These are phyloP conservation scores for Cynopterus sphinx DNA, from an alignment of 2,797 vertebrate genomes.

Conservation along the genomic window DNA sequence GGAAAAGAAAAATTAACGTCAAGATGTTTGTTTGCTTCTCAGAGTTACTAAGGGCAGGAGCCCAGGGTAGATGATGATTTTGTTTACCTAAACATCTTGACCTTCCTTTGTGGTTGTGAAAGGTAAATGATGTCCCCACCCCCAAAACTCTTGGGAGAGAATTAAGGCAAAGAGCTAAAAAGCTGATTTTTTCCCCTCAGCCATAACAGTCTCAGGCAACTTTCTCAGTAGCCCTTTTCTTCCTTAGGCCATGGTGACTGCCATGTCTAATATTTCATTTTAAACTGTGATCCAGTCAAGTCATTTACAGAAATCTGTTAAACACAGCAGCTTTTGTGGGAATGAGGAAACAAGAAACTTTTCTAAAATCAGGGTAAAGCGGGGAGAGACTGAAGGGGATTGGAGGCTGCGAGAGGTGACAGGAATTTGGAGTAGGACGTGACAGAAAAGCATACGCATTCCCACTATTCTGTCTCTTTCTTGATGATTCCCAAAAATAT, in stretches of 20 bases:
- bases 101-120: background rate
- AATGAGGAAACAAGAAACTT: background rate
- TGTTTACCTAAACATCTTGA: background rate
- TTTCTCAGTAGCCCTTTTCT: background rate
- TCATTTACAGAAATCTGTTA: background rate
- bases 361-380: background rate
- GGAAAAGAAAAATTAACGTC: background rate
- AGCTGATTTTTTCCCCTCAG: background rate
- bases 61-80: background rate
- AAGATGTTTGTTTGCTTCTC: background rate
- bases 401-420: background rate
- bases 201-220: background rate
- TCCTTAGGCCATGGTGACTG: background rate
- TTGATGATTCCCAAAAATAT: background rate
- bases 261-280: background rate
- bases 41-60: background rate
- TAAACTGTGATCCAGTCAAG: background rate
- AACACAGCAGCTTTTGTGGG: background rate
- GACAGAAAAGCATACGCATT: background rate
- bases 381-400: background rate
- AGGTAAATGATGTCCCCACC: background rate
- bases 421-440: background rate
- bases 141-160: background rate
- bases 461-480: background rate
- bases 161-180: conserved; percentile 19